A percentile compares a stretch with the other conserved stretches of the same genome.
phyloP scores from a whole-genome alignment of 2,113 vertebrate species.

The Miniopterus natalensis region DNA sequence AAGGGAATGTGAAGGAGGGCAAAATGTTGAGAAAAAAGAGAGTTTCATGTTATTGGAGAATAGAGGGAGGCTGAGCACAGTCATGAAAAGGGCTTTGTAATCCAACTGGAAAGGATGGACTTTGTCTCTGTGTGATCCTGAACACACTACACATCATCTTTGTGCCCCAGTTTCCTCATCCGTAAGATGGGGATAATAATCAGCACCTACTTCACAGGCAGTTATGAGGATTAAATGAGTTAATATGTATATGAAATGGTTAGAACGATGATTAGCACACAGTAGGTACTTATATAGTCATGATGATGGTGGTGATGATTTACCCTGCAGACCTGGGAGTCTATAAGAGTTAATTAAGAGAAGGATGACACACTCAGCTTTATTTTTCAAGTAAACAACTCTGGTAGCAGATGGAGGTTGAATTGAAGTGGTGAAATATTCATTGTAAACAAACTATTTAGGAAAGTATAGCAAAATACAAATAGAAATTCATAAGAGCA shows the following conservation, averaged over 20 bases:
- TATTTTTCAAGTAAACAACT: slow-evolving; percentile 20
- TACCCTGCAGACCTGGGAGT: background rate
- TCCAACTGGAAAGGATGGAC: background rate
- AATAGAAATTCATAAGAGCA: background rate
- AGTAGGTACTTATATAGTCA: background rate
- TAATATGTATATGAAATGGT: background rate
- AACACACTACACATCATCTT: background rate
- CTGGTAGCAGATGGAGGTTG: background rate
- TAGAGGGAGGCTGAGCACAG: background rate
- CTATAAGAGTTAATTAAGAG: background rate
- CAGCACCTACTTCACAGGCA: background rate
- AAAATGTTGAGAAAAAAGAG: background rate
- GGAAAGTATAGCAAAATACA: background rate
- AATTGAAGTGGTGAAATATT: background rate
- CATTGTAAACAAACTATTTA: background rate
- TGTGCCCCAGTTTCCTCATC: background rate
- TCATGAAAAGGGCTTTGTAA: background rate
- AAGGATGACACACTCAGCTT: background rate
- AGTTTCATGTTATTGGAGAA: background rate
- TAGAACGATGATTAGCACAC: background rate
- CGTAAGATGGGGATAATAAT: background rate
- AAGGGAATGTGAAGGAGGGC: background rate
- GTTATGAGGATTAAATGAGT: background rate
- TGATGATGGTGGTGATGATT: background rate
- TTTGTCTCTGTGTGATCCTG: background rate